A percentile compares a stretch with the other conserved stretches of the same genome.
These are phyloP conservation scores for Cephus cinctus DNA, from an alignment of 1,140 invertebrate species.

Conservation along the genomic window DNA sequence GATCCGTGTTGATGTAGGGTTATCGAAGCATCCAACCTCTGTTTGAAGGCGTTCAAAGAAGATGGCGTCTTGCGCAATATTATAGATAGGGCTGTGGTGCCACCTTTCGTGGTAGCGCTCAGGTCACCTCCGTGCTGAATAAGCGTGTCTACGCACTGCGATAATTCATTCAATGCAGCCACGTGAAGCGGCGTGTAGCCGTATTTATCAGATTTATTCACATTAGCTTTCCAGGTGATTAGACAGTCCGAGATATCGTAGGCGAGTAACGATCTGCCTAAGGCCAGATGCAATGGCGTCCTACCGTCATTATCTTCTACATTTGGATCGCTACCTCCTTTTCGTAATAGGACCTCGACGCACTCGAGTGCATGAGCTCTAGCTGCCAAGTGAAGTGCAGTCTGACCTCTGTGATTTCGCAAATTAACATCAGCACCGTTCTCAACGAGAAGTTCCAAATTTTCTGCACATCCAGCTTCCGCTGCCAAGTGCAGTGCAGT, in stretches of 20 bases:
- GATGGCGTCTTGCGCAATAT: constrained; percentile 81
- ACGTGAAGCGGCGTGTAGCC: constrained; percentile 88
- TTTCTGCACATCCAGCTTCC: constrained; percentile 73
- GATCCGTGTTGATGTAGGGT: constrained; percentile 76
- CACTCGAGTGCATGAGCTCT: constrained; percentile 75
- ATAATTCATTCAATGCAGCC: constrained; percentile 81
- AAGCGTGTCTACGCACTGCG: constrained; percentile 77
- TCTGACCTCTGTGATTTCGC: constrained; percentile 74
- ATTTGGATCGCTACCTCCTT: constrained; percentile 72
- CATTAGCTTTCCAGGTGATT: constrained; percentile 75
- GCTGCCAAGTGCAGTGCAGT: constrained; percentile 80
- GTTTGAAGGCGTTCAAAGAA: constrained; percentile 72
- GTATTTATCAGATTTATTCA: constrained; percentile 83
- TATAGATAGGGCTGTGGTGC: constrained; percentile 77
- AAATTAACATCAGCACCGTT: constrained; percentile 70
- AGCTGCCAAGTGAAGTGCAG: constrained; percentile 74
- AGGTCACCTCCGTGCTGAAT: constrained; percentile 83
- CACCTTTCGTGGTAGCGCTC: constrained; percentile 78
- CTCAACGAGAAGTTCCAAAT: constrained; percentile 69
- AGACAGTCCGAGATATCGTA: constrained; percentile 75
- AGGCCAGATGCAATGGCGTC: constrained; percentile 74
- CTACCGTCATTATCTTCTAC: constrained; percentile 74
- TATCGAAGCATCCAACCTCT: constrained; percentile 75
- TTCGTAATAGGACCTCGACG: constrained; percentile 70
- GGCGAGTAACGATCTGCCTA: constrained; percentile 72